Evolutionary conservation across 2,113 vertebrate species (phyloP), one percentile per base, ranked within the genome.

Genomic region (Odocoileus virginianus): DNA sequence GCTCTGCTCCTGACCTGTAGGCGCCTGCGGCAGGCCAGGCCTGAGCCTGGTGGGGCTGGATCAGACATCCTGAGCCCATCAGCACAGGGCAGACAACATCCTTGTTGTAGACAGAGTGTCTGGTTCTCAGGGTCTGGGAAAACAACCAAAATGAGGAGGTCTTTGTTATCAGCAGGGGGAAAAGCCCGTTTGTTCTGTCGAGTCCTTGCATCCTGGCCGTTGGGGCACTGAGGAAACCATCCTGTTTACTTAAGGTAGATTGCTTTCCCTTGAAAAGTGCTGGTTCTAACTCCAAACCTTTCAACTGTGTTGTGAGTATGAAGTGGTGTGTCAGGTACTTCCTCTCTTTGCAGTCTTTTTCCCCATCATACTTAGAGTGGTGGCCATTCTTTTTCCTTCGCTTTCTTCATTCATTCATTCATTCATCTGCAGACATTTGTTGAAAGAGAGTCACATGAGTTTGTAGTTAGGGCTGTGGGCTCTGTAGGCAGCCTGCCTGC

Each of bases 121-220:
- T 19, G 15, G 21, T 93, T 64, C 71, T 79, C 85, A 86, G 36
- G 23, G 12, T 74, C 74, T 82, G 93, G 64, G 71, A 88, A 90
- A 97, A 94, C 81, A 95, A 79, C 40, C 23, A 1, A 15, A 45
- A 30, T 2, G 43, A 94, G 40, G 60, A 89, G 40, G 55, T 54
- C 64, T 92, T 78, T 83, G 67, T 79, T 97, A 86, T 95, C 95
- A 89, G 50, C 86, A 50, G 54, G 27, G 45, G 89, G 30, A 28
- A 78, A 58, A 85, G 78, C 91, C 25, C 17, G 0, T 96, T 93
- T 97, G 91, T 98, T 97, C 94, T 97, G 76, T 74, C 90, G 82
- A 52, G 76, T 90, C 40, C 33, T 87, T 43, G 82, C 93, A 81
- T 91, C 96, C 98, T 94, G 88, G 86, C 89, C 36, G 12, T 28